Evolutionary conservation across 1,140 invertebrate species (phyloP).

Genomic region (Temnothorax nylanderi): DNA sequence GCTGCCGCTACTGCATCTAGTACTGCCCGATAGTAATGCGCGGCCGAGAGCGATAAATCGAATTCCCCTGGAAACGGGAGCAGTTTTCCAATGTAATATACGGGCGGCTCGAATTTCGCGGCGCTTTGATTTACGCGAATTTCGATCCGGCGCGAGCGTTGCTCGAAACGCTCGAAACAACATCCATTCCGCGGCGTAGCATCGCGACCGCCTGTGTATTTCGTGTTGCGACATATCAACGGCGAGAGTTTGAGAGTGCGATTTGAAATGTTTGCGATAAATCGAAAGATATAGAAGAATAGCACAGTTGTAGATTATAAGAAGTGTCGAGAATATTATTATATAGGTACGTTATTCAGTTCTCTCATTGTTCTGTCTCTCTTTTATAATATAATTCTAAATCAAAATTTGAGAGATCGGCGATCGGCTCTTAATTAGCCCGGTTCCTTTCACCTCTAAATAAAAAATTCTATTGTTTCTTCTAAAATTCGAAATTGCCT

Average conservation of each 20-base stretch:
- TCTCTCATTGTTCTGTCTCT: not conserved
- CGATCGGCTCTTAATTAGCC: too few species aligned
- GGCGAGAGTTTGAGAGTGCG: not conserved
- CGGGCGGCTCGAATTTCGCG: slow-evolving; percentile 56
- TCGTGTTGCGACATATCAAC: slow-evolving; percentile 17
- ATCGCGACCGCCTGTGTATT: slow-evolving; percentile 3
- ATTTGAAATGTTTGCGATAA: slow-evolving; percentile 28
- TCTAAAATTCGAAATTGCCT: not conserved
- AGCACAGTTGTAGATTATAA: not conserved
- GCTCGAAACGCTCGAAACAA: slow-evolving; percentile 38
- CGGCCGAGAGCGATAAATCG: slow-evolving; percentile 48
- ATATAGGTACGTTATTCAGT: not conserved
- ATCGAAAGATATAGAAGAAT: slow-evolving; percentile 28
- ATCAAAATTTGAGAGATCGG: not conserved
- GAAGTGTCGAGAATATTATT: not conserved
- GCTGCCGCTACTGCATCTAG: not conserved
- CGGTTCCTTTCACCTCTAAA: too few species aligned
- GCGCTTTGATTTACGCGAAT: slow-evolving; percentile 60
- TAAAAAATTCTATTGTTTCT: not conserved
- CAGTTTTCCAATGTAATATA: slow-evolving; percentile 57
- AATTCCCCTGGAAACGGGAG: slow-evolving; percentile 51
- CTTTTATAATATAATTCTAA: not conserved
- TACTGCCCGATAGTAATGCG: slow-evolving; percentile 22
- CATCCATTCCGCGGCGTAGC: slow-evolving; percentile 30
- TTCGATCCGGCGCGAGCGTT: slow-evolving; percentile 16